Base-by-base conservation (phyloP, 2,113 vertebrate species). In the Zootoca vivipara region DNA sequence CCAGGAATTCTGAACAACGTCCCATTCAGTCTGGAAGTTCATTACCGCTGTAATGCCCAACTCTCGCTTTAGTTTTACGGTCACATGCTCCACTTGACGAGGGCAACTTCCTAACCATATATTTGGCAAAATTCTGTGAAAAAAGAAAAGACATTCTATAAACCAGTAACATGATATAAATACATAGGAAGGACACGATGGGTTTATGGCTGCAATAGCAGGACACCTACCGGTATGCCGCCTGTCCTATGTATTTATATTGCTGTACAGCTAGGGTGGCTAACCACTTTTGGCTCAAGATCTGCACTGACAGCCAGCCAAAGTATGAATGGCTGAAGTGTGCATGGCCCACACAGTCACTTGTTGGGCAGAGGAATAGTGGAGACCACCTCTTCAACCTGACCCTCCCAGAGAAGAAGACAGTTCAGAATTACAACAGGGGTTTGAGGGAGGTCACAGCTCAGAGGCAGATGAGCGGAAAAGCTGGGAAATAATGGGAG, bases 81-180 rank as follows among this genome's bases (percentile, higher is more conserved):
- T 99, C 90, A 99, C 97, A 0, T 99, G 99, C 89, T 99, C 98
- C 91, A 98, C 92, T 85, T 98, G 98, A 73, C 98, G 98, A 89
- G 99, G 99, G 86, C 99, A 99, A 93, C 98, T 99, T 87, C 99
- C 99, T 90, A 99, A 95, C 98, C 98, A 99, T 90, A 99, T 94
- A 81, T 97, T 97, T 3, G 98, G 98, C 56, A 99, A 96, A 92
- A 99, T 98, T 96, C 99, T 99, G 93, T 24, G n/a, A 80, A 70
- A 56, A 87, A 94, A 46, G 94, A 86, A 26, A 22, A 40, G 46
- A 73, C 35, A 81, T 62, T 73, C 46, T 38, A 38, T 38, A 72
- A 65, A 40, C 16, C n/a, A 28, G 6, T 58, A 38, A 58, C 7
- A 87, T 12, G 38, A 42, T 30, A 42, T 22, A 64, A 28, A 18